Conservation (phyloP, 2,797 vertebrate genomes). For the Pachyuromys duprasi region DNA sequence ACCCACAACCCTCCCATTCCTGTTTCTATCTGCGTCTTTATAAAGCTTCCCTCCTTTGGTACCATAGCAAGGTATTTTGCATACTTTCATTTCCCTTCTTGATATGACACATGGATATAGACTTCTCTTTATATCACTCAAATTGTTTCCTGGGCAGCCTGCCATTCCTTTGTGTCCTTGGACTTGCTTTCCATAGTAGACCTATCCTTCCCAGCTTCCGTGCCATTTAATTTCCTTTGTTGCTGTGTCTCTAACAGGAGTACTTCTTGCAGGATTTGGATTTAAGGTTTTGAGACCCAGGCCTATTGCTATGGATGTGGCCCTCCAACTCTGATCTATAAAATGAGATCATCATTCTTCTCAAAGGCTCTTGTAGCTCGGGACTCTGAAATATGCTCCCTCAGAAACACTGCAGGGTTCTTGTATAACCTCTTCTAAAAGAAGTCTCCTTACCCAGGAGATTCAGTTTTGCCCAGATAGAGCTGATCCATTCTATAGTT, state of each 20-base stretch:
- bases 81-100: neutral
- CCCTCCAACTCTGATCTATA: neutral
- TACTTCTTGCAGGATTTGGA: neutral
- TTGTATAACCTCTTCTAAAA: neutral
- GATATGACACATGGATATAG: neutral
- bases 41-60: neutral
- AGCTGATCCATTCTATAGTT: neutral
- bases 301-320: neutral
- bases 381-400: neutral
- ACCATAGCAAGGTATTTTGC: neutral
- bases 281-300: neutral
- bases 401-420: neutral
- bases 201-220: neutral
- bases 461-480: neutral
- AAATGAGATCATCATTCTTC: neutral
- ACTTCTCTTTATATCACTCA: neutral
- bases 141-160: neutral
- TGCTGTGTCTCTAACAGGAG: neutral
- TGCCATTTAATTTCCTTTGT: neutral
- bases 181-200: slow-evolving; percentile 5
- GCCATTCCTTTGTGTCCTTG: neutral
- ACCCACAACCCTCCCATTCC: neutral
- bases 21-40: neutral
- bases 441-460: neutral
- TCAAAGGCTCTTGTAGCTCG: neutral